phyloP scores from a whole-genome alignment of 2,113 vertebrate species.

The Syrrhaptes paradoxus region DNA sequence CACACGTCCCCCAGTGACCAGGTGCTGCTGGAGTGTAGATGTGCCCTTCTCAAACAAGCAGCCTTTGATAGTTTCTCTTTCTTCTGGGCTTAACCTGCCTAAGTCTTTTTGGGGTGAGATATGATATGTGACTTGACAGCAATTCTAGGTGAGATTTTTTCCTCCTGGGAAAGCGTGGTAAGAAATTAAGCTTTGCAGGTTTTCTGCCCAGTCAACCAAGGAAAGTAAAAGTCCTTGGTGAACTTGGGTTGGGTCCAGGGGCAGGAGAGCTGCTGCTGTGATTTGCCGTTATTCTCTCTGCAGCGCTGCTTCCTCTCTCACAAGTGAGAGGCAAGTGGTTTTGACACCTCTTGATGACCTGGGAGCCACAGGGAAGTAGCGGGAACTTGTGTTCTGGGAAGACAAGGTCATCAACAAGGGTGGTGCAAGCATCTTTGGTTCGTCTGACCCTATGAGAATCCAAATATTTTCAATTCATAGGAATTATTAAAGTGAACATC shows the following conservation, averaged over 20 bases:
- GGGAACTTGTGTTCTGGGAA: background rate
- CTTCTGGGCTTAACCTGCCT: constrained; percentile 48
- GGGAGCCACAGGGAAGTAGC: background rate
- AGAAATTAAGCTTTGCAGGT: constrained; percentile 42
- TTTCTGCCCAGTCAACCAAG: constrained; percentile 24
- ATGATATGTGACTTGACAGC: constrained; percentile 28
- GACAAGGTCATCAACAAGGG: background rate
- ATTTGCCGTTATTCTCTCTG: constrained; percentile 6
- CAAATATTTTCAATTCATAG: background rate
- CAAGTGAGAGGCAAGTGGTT: constrained; percentile 19
- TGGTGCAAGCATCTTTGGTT: background rate
- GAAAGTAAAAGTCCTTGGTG: constrained; percentile 28
- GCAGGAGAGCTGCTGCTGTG: background rate
- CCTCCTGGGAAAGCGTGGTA: constrained; percentile 36
- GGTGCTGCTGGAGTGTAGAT: background rate
- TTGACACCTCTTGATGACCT: constrained; percentile 24
- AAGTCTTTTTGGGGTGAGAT: constrained; percentile 21
- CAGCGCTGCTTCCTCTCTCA: background rate
- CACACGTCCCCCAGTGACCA: background rate
- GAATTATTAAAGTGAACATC: background rate
- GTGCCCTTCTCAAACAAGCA: constrained; percentile 35
- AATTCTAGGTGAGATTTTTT: constrained; percentile 56
- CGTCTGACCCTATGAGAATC: fast-evolving
- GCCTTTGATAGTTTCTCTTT: constrained; percentile 23
- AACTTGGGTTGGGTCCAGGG: background rate